These are phyloP conservation scores for Coregonus suidteri DNA, from an alignment of 2,797 vertebrate genomes.

Conservation along the genomic window DNA sequence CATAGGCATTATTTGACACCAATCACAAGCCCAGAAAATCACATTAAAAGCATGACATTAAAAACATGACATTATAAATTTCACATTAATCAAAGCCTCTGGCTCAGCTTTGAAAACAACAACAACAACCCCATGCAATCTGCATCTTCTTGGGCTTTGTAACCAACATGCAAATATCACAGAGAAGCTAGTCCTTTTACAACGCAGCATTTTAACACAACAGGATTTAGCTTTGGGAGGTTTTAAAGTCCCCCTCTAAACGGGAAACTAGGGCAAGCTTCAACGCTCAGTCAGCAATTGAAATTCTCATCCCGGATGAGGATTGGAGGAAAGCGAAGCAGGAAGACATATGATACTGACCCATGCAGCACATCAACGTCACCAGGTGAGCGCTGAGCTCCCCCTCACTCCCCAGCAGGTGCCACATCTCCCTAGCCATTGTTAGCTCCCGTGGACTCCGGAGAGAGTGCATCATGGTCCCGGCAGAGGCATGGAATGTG, in stretches of 20 bases:
- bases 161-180: constrained; percentile 25
- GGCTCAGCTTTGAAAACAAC: not conserved
- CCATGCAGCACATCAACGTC: constrained; percentile 88
- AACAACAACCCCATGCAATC: not conserved
- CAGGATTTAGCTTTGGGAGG: constrained; percentile 33
- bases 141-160: constrained; percentile 33
- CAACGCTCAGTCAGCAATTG: not conserved
- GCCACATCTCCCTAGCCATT: constrained; percentile 68
- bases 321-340: constrained; percentile 11
- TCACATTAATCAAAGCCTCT: not conserved
- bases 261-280: not conserved
- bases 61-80: not conserved
- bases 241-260: not conserved
- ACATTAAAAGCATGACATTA: not conserved
- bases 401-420: constrained; percentile 50
- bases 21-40: constrained; percentile 7
- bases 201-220: constrained; percentile 13
- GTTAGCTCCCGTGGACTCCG: constrained; percentile 38
- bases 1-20: not conserved
- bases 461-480: constrained; percentile 16
- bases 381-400: constrained; percentile 75
- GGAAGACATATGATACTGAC: constrained; percentile 60
- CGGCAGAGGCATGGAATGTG: constrained; percentile 40
- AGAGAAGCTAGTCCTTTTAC: constrained; percentile 69
- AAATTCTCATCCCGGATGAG: not conserved